Conservation (phyloP, 2,113 vertebrate species). For the Colistium nudipinnis region DNA sequence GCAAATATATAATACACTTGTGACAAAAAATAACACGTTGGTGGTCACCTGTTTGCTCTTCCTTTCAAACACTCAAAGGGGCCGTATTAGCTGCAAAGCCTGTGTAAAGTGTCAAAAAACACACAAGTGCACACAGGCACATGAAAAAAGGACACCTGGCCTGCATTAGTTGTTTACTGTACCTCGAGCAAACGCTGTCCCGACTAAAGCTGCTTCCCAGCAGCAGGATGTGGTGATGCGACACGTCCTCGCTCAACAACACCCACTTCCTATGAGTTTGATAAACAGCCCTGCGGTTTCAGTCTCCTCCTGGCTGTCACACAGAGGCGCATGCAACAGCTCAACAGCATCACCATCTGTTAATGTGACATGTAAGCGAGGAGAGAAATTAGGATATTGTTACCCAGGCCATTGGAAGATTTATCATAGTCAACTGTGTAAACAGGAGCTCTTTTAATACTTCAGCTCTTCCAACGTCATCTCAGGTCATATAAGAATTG, state of each 20-base stretch:
- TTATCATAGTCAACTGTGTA: slow-evolving; percentile 62
- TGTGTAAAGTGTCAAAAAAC: slow-evolving; percentile 18
- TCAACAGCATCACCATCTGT: slow-evolving; percentile 71
- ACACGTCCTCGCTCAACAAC: slow-evolving; percentile 76
- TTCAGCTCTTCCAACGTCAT: slow-evolving; percentile 26
- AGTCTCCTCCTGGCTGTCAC: slow-evolving; percentile 66
- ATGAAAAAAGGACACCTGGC: slow-evolving; percentile 40
- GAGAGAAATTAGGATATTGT: slow-evolving; percentile 56
- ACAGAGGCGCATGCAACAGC: slow-evolving; percentile 40
- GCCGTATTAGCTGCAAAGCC: slow-evolving; percentile 5
- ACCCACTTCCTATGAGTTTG: slow-evolving; percentile 80
- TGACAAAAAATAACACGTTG: neutral
- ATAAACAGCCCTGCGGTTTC: slow-evolving; percentile 78
- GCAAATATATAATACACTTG: neutral
- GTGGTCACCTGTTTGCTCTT: neutral
- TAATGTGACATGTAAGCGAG: slow-evolving; percentile 64
- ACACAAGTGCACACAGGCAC: slow-evolving; percentile 4
- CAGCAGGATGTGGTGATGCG: slow-evolving; percentile 77
- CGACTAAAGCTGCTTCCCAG: slow-evolving; percentile 64
- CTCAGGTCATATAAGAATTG: slow-evolving; percentile 57
- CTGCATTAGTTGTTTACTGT: slow-evolving; percentile 72
- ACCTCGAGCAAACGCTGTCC: slow-evolving; percentile 66
- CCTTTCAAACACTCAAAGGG: neutral
- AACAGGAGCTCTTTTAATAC: slow-evolving; percentile 30
- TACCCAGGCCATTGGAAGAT: slow-evolving; percentile 49